phyloP scores from a whole-genome alignment of 2,113 vertebrate species.

The Entosphenus tridentatus region DNA sequence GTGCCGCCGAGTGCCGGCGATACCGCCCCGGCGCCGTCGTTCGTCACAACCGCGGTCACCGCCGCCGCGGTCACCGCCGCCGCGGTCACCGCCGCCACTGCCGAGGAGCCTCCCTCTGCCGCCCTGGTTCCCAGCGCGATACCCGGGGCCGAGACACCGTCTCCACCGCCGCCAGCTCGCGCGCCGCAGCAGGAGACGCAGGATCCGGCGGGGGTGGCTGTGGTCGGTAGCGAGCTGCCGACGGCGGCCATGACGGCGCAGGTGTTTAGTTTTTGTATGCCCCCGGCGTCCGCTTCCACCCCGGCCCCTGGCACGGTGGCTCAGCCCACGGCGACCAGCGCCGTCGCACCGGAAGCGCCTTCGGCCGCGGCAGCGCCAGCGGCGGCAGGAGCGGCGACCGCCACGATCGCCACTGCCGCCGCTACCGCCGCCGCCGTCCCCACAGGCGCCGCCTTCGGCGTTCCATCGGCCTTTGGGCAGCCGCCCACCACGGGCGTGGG shows the following conservation, averaged over 20 bases:
- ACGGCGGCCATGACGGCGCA: too few relatives aligned
- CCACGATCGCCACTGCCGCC: neutral
- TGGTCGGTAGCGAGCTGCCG: too few relatives aligned
- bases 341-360: accelerated
- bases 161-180: too few relatives aligned
- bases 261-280: too few relatives aligned
- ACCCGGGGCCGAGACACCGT: too few relatives aligned
- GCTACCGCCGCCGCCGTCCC: slow-evolving; percentile 10
- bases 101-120: too few relatives aligned
- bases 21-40: neutral
- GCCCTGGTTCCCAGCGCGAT: neutral
- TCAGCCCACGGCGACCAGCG: slow-evolving; percentile 10
- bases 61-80: neutral
- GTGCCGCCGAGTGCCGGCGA: too few relatives aligned
- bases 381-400: accelerated
- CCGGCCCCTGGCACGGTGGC: neutral
- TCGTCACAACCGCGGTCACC: neutral
- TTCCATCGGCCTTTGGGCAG: slow-evolving; percentile 35
- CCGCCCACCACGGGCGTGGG: slow-evolving; percentile 19
- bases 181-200: neutral
- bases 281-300: neutral
- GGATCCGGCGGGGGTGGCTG: neutral
- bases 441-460: slow-evolving; percentile 24
- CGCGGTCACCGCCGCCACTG: neutral
- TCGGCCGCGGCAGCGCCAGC: slow-evolving; percentile 13